Base-by-base conservation (phyloP, 2,888 invertebrate species). In the Dromius quadrimaculatus region DNA sequence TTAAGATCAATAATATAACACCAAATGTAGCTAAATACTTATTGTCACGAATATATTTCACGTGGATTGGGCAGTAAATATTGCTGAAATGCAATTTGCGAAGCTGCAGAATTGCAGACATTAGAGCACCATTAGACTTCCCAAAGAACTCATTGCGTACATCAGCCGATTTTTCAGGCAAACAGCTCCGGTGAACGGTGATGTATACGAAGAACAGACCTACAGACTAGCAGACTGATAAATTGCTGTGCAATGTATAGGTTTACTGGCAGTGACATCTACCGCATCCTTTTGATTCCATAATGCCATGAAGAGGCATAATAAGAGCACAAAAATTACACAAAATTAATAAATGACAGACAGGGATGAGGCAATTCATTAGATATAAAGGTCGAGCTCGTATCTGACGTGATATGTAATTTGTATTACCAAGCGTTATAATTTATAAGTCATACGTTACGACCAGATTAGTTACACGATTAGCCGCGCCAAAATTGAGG, bases 361-460 rank as follows among this genome's bases (percentile, higher is more conserved):
- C 54, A 65, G 28, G 65, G 36, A 47, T 22, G 19, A n/a, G 22
- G 17, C 23, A 38, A 54, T 54, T 32, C 50, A 65, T 65, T 54
- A 54, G 15, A 15, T 20, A 36, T 19, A 54, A 65, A 34, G 65
- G 65, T 50, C 54, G 54, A 22, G 36, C 34, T 38, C 41, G 65
- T 20, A 65, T 50, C 54, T 65, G 54, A 54, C 54, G 54, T 36
- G 43, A 65, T 65, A 54, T 23, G 54, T 54, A 65, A 65, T 65
- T 65, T 54, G 65, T 65, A 65, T 34, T 65, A 38, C 38, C 23
- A 54, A 50, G 41, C 50, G 65, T 50, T 65, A 65, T 54, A 54
- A 50, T 65, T 65, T 54, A 65, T 65, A 54, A 65, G 65, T 65
- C 65, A 65, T 54, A 38, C 65, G 65, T 54, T 59, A 36, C 36